phyloP scores from a whole-genome alignment of 2,113 vertebrate genomes.

The Alethe diademata region DNA sequence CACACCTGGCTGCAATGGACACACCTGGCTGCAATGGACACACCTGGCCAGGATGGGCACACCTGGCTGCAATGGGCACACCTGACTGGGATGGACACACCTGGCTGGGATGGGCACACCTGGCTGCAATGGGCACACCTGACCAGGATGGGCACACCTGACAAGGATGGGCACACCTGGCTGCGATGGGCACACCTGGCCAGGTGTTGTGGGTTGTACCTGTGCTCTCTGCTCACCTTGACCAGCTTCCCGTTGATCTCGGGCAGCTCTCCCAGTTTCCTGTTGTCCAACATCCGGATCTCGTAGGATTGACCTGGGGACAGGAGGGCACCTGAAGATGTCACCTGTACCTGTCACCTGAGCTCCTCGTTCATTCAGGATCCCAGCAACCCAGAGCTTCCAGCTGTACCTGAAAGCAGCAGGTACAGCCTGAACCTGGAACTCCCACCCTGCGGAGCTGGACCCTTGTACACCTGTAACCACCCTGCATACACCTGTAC shows the following conservation, averaged over 20 bases:
- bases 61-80: neutral
- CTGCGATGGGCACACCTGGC: neutral
- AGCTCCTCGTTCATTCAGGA: accelerated
- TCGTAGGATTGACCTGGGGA: constrained; percentile 94
- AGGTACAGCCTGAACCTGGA: neutral
- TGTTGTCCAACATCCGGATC: constrained; percentile 98
- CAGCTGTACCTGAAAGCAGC: neutral
- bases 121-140: neutral
- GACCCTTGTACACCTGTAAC: neutral
- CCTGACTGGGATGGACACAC: neutral
- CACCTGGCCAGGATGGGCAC: neutral
- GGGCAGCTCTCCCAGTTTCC: constrained; percentile 93
- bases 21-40: neutral
- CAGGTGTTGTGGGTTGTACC: no score
- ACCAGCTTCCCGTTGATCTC: constrained; percentile 96
- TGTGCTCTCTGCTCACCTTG: constrained; percentile 78
- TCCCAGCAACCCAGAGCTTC: neutral
- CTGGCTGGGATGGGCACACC: neutral
- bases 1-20: neutral
- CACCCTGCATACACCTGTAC: neutral
- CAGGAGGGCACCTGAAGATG: neutral
- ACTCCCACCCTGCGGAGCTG: accelerated
- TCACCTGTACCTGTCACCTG: neutral
- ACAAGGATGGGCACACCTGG: no score
- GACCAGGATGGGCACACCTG: neutral